phyloP scores from a whole-genome alignment of 2,888 invertebrate species.

The Polyommatus icarus region DNA sequence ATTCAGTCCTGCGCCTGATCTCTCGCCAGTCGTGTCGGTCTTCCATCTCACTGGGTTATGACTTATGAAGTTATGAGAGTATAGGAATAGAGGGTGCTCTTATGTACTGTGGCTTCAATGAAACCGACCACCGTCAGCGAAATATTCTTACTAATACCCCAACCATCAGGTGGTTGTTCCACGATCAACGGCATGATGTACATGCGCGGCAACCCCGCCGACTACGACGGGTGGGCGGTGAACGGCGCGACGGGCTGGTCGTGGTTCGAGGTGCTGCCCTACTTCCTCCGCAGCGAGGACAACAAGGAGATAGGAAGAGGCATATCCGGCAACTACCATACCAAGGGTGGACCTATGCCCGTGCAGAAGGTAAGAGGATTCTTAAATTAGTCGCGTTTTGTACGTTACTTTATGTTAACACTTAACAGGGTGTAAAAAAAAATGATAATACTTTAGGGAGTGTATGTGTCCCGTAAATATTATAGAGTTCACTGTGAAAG shows the following conservation, averaged over 20 bases:
- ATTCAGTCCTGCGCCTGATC: too few species aligned
- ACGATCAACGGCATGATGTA: conserved; percentile 93
- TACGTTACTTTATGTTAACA: not conserved
- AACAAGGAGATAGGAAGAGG: conserved; percentile 82
- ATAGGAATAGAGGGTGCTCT: too few species aligned
- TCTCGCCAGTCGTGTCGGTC: too few species aligned
- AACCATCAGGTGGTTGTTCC: conserved; percentile 82
- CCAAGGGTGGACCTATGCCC: conserved; percentile 81
- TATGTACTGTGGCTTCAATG: too few species aligned
- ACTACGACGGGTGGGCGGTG: conserved; percentile 88
- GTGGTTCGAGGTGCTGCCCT: conserved; percentile 88
- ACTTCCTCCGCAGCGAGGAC: conserved; percentile 85
- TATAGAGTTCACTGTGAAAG: too few species aligned
- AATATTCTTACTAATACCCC: too few species aligned
- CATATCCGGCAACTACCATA: conserved; percentile 82
- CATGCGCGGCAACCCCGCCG: conserved; percentile 86
- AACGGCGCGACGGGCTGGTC: conserved; percentile 89
- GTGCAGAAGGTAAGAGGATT: conserved; percentile 67
- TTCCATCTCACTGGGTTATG: too few species aligned
- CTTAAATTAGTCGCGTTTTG: not conserved
- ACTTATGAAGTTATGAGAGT: too few species aligned
- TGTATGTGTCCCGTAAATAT: too few species aligned
- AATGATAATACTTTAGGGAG: too few species aligned
- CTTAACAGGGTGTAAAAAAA: not conserved
- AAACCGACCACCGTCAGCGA: too few species aligned